A percentile compares a stretch with the other conserved stretches of the same genome.
phyloP scores from a whole-genome alignment of 1,140 invertebrate genomes.

The Hylyphantes graminicola region DNA sequence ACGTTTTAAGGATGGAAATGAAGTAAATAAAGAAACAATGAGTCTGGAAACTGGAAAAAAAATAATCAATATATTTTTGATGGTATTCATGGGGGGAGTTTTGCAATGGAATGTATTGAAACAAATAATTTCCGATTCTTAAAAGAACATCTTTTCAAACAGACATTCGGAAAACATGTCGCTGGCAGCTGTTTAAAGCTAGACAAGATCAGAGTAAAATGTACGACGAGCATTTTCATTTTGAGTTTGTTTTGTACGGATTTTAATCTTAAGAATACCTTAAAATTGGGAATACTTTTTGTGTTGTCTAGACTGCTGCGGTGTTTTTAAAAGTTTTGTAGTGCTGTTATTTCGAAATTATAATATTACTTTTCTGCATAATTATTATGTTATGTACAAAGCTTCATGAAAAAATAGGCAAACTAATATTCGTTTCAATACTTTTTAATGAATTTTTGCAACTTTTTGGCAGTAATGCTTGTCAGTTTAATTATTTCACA shows the following conservation, averaged over 20 bases:
- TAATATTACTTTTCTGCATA: no score
- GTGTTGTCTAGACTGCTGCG: no score
- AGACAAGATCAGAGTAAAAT: slow-evolving; percentile 22
- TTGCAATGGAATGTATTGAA: slow-evolving; percentile 32
- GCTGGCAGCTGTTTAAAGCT: slow-evolving; percentile 22
- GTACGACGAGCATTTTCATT: neutral
- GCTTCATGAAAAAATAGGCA: no score
- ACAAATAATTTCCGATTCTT: slow-evolving; percentile 50
- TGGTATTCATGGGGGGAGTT: slow-evolving; percentile 43
- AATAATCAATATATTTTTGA: slow-evolving; percentile 20
- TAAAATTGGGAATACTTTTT: no score
- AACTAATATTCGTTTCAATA: no score
- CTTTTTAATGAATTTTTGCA: no score
- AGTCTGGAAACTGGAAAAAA: neutral
- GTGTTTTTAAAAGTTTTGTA: no score
- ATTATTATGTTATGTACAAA: no score
- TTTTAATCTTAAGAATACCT: no score
- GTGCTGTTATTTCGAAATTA: no score
- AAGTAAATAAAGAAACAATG: slow-evolving; percentile 8
- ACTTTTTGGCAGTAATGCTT: no score
- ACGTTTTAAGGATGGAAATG: slow-evolving; percentile 11
- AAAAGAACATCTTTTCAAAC: slow-evolving; percentile 17
- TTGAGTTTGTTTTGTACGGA: neutral
- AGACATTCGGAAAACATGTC: slow-evolving; percentile 44
- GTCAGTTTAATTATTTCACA: no score